Conservation (phyloP, 2,113 vertebrate species). For the Lagopus muta region DNA sequence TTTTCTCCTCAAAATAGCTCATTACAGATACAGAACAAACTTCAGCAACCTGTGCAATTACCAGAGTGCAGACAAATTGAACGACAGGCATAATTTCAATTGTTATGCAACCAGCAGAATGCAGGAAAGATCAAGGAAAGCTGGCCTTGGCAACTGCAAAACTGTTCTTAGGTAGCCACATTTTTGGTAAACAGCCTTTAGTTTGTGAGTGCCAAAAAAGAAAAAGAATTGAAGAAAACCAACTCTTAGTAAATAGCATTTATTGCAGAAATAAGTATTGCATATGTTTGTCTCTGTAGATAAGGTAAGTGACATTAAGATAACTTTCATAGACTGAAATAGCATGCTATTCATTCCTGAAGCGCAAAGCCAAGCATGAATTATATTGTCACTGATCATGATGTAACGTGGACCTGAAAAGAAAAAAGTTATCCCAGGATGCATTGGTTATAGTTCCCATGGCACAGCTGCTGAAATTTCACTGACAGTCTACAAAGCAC, state of each 20-base stretch:
- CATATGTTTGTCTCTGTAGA: background rate
- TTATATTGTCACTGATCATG: background rate
- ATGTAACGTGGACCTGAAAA: background rate
- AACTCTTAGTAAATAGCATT: background rate
- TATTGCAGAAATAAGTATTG: background rate
- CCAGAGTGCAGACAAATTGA: slow-evolving; percentile 45
- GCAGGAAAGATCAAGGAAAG: background rate
- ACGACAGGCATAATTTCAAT: slow-evolving; percentile 21
- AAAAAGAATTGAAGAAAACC: background rate
- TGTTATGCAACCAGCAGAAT: background rate
- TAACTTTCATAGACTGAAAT: background rate
- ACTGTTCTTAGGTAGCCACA: background rate
- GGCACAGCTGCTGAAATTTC: background rate
- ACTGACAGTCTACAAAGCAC: background rate
- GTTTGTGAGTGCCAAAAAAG: background rate
- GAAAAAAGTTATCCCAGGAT: background rate
- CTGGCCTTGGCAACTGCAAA: background rate
- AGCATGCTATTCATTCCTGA: background rate
- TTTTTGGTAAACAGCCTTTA: background rate
- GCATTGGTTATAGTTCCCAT: accelerated
- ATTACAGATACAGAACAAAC: slow-evolving; percentile 44
- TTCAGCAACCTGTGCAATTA: slow-evolving; percentile 48
- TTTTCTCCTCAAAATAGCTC: slow-evolving; percentile 42
- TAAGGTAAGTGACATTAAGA: background rate
- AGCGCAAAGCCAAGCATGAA: background rate